Percentiles rank a stretch among this genome's conserved stretches.
Conservation (phyloP, 2,113 vertebrate species). For the Recurvirostra avosetta region DNA sequence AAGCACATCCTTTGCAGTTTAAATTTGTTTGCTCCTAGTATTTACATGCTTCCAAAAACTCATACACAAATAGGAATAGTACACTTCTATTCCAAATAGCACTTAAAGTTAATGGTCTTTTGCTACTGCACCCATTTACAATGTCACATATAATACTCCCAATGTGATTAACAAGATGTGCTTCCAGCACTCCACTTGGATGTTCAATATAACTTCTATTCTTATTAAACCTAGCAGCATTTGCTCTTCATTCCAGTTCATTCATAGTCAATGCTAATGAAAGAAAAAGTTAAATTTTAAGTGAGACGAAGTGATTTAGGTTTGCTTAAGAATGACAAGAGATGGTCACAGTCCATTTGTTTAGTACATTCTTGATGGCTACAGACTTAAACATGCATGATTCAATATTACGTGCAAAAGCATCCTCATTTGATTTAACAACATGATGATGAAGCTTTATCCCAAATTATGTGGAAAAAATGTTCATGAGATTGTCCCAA, state of each 20-base stretch:
- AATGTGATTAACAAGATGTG: constrained; percentile 2
- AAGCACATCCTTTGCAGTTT: neutral
- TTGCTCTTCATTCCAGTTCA: neutral
- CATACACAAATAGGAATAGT: neutral
- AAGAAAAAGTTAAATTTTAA: neutral
- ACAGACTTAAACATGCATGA: neutral
- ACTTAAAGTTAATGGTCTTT: constrained; percentile 12
- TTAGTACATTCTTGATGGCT: neutral
- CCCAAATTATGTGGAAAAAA: neutral
- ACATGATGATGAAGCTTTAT: neutral
- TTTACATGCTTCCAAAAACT: neutral
- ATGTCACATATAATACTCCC: neutral
- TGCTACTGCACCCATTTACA: neutral
- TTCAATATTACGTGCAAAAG: neutral
- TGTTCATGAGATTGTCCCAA: neutral
- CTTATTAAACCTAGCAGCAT: neutral
- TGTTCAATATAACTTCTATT: neutral
- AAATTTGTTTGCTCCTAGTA: neutral
- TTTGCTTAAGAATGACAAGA: constrained; percentile 7
- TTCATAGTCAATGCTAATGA: neutral
- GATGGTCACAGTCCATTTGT: neutral
- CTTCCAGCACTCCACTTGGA: neutral
- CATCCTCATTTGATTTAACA: neutral
- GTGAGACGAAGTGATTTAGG: neutral
- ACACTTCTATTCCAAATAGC: neutral